Base-by-base conservation (phyloP, 2,888 invertebrate genomes). In the Platerodrilus igneus region DNA sequence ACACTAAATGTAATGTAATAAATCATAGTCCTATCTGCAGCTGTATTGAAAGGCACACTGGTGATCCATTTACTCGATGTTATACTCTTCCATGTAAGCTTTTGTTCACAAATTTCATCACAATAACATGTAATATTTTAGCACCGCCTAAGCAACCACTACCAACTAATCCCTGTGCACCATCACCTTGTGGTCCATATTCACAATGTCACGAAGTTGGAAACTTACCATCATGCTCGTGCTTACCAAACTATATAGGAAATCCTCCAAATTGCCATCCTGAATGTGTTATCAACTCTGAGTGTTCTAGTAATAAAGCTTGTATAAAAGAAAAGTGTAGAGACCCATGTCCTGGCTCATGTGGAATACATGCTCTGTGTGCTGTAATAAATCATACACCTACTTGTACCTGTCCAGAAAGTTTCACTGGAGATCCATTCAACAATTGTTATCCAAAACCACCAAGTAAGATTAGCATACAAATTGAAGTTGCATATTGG, bases 271-370 rank as follows among this genome's bases (percentile, higher is more conserved):
- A 73, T 41, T 78, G 77, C 50, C 59, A 74, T 48, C 75, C 77
- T 9, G 77, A 77, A 59, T 74, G 74, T 57, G 64, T 64, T 2
- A 65, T 86, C 16, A 84, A 83, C 59, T 72, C 83, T 0, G 88
- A 88, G 55, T 90, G 90, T 62, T 66, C 80, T 4, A 81, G 80
- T 56, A 79, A 81, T 58, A 71, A 77, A 53, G 86, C 88, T 22
- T 90, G 90, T 57, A 81, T 88, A 27, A 77, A 79, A 51, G 79
- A 83, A 57, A 83, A 76, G 62, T 88, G 88, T 62, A 71, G 68
- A 48, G 86, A 88, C 64, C 87, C 87, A n/a, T 89, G 88, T 55
- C 83, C 83, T 5, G 86, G 86, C 7, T 83, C 83, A 4, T 89
- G 90, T 58, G 90, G 89, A 8, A 58, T 77, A 11, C 75, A 76